phyloP scores from a whole-genome alignment of 1,140 invertebrate genomes.

The Harpegnathos saltator region DNA sequence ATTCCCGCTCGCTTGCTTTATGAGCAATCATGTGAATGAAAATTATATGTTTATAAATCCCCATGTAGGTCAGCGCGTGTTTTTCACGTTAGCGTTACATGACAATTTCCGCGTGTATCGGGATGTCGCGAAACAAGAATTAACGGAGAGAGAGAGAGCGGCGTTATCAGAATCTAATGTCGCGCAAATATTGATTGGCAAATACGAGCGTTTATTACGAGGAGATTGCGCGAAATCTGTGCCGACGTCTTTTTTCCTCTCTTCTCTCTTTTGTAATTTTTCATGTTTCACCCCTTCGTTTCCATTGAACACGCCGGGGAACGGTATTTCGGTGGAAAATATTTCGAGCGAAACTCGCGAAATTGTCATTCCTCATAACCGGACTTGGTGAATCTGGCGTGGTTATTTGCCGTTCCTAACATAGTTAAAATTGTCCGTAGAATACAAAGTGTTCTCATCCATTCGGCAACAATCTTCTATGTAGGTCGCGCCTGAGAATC shows the following conservation, averaged over 20 bases:
- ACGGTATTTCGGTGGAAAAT: not conserved
- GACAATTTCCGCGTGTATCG: not conserved
- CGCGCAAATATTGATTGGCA: not conserved
- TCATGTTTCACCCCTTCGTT: not conserved
- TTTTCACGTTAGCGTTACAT: not conserved
- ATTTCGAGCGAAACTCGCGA: not conserved
- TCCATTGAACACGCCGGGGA: not conserved
- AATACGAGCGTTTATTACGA: not conserved
- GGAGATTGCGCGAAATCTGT: not conserved
- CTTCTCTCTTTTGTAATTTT: not conserved
- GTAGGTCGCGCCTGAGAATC: constrained; percentile 65
- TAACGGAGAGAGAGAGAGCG: not conserved
- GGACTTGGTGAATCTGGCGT: too few relatives aligned
- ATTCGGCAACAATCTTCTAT: constrained; percentile 62
- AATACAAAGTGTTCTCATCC: constrained; percentile 63
- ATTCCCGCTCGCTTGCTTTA: too few relatives aligned
- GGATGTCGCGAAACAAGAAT: not conserved
- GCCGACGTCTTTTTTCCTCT: too few relatives aligned
- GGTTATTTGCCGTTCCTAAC: constrained; percentile 25
- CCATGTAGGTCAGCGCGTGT: not conserved
- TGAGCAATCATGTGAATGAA: too few relatives aligned
- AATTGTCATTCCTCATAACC: constrained; percentile 1
- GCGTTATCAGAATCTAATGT: not conserved
- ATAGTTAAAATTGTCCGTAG: constrained; percentile 16
- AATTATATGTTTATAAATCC: not conserved